Evolutionary conservation across 92 coral and sea anemone species (phyloP), one percentile per base, ranked within the genome.

Genomic region (Pocillopora meandrina): DNA sequence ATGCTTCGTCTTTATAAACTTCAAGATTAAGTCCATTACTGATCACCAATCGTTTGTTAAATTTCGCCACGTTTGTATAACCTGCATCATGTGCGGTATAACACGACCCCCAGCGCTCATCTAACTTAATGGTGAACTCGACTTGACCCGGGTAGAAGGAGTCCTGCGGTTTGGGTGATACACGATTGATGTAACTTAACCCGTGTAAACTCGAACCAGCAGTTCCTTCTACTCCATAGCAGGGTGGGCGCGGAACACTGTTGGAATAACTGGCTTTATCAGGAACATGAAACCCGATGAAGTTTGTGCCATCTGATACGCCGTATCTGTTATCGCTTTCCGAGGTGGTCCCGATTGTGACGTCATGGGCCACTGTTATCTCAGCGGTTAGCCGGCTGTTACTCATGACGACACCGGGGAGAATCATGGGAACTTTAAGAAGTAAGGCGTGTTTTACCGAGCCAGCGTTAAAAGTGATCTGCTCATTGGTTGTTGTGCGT

Each of bases 11-110:
- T 20, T 71, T 77, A 70, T 88, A 88, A 19, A 84, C 88, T 59
- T 88, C 91, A 12, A 88, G 57, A n/a, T 33, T 55, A 72, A 88
- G 82, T 52, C 91, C 91, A 31, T 88, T 84, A n/a, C 84, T 78
- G 58, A 84, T 72, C 56, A 63, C 69, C 59, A 88, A 72, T 23
- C 70, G 85, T 34, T 61, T 83, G 23, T 35, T 58, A 59, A 84
- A 88, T 35, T 62, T 56, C 49, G 63, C 81, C 12, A 67, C 56
- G 42, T 75, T 77, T 12, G 60, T 74, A 20, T 78, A 78, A 8
- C 91, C 91, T 12, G 76, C 91, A 77, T 88, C 88, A 34, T 88
- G 91, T 26, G 81, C 61, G 26, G 88, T 88, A 77, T 83, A 88
- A 47, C 91, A 88, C 34, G 87, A 82, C 10, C 87, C 91, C 91